Evolutionary conservation across 2,797 vertebrate species (phyloP).

Genomic region (Tauraco hartlaubi): DNA sequence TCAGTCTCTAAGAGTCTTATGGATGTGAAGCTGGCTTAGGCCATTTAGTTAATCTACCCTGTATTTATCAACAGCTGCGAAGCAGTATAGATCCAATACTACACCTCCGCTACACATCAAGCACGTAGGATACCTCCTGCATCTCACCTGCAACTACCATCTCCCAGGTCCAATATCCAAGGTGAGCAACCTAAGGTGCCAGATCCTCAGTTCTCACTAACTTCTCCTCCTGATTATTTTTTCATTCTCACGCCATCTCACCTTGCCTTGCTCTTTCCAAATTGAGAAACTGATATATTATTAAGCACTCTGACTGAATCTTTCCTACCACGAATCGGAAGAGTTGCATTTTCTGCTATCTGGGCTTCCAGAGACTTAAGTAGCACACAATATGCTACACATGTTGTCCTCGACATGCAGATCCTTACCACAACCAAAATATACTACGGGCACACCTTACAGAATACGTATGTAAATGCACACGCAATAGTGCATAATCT

Average conservation of each 20-base stretch:
- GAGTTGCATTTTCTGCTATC: not conserved
- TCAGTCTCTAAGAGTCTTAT: not conserved
- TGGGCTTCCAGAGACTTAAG: not conserved
- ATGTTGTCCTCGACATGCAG: not conserved
- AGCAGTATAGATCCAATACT: not conserved
- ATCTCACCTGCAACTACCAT: not conserved
- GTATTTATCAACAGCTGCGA: not conserved
- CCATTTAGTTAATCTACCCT: not conserved
- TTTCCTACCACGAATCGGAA: not conserved
- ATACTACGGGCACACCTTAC: not conserved
- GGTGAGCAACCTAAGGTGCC: not conserved
- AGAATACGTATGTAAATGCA: rapidly evolving
- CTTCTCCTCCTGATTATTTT: not conserved
- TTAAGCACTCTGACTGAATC: not conserved
- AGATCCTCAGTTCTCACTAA: not conserved
- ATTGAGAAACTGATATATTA: not conserved
- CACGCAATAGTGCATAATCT: not conserved
- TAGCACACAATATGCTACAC: not conserved
- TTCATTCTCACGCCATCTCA: not conserved
- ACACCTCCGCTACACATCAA: not conserved
- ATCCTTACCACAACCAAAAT: not conserved
- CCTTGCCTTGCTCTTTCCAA: not conserved
- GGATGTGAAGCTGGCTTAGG: not conserved
- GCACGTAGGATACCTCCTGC: not conserved
- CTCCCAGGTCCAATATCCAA: not conserved